Percentiles rank a stretch among this genome's conserved stretches.
phyloP scores from a whole-genome alignment of 2,113 vertebrate genomes.

The Tenrec ecaudatus region DNA sequence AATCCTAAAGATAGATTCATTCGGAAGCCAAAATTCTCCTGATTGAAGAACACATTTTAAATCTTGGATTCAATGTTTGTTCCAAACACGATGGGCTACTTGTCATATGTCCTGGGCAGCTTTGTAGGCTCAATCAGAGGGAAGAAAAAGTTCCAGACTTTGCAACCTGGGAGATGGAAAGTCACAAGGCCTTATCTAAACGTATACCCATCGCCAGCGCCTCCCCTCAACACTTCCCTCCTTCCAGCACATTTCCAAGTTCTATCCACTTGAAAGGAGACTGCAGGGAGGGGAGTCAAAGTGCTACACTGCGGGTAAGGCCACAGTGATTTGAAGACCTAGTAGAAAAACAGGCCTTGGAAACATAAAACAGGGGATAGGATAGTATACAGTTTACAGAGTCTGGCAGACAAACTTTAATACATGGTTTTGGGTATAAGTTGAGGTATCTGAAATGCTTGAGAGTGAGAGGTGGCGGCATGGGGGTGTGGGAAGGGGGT shows the following conservation, averaged over 20 bases:
- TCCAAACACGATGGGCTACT: background rate
- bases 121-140: background rate
- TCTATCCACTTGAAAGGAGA: background rate
- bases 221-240: too few relatives aligned
- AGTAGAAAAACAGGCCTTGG: conserved; percentile 6
- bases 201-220: too few relatives aligned
- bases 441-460: background rate
- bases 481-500: background rate
- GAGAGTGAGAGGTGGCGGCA: background rate
- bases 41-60: background rate
- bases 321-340: background rate
- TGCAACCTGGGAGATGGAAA: background rate
- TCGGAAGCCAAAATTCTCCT: conserved; percentile 46
- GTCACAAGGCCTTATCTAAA: background rate
- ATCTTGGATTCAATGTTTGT: conserved; percentile 54
- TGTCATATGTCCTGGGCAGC: background rate
- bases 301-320: too few relatives aligned
- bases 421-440: background rate
- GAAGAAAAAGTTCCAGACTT: conserved; percentile 3
- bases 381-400: background rate
- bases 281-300: background rate
- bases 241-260: background rate
- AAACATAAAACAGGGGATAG: background rate
- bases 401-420: background rate
- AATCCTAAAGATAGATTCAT: conserved; percentile 33